Conservation (phyloP, 2,113 vertebrate species). For the Dolichotis patagonum region DNA sequence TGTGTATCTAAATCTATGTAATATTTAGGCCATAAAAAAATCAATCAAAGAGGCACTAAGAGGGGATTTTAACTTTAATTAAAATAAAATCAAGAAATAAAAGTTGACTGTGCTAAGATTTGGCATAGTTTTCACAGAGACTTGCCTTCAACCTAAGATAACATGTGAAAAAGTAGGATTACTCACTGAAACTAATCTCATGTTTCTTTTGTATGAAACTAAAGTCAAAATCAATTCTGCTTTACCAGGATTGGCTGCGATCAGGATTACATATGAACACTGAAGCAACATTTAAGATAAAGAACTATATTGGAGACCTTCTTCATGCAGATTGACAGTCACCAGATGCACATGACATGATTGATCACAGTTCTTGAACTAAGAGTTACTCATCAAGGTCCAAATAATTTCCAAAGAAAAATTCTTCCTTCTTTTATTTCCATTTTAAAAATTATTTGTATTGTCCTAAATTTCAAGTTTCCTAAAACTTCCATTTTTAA, state of each 20-base stretch:
- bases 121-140: background rate
- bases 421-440: background rate
- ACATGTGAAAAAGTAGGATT: constrained; percentile 18
- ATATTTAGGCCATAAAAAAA: background rate
- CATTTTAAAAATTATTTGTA: background rate
- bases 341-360: background rate
- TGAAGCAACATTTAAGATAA: constrained; percentile 66
- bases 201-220: constrained; percentile 52
- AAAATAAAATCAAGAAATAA: constrained; percentile 48
- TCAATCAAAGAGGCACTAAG: background rate
- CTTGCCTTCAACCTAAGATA: background rate
- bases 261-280: constrained; percentile 33
- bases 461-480: background rate
- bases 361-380: background rate
- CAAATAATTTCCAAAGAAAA: background rate
- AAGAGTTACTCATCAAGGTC: background rate
- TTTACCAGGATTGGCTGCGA: constrained; percentile 53
- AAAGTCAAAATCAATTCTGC: constrained; percentile 73
- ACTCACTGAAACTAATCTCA: constrained; percentile 53
- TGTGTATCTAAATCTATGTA: background rate
- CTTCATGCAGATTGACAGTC: constrained; percentile 53
- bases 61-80: background rate
- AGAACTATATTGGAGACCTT: background rate
- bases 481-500: background rate
- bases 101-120: background rate